Evolutionary conservation across 2,888 invertebrate genomes (phyloP), one percentile per base, ranked within the genome.

Genomic region (Athalia rosae): DNA sequence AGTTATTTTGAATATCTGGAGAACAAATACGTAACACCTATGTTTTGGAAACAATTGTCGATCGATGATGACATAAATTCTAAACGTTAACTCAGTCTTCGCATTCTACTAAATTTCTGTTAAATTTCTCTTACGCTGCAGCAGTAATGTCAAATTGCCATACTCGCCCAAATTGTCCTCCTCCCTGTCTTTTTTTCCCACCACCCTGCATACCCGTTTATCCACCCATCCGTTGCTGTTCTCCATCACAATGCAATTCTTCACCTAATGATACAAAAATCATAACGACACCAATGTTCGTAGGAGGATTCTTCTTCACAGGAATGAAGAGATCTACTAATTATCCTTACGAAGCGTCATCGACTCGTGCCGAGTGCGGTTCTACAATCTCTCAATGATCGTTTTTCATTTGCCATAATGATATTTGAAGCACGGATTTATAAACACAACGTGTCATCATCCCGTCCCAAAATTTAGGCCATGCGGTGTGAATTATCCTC

Each of bases 361-460:
- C 71, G 3, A 71, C 56, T 71, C 71, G 45, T n/a, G 71, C 71
- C 13, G 56, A 58, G 56, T 71, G 71, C 15, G 71, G 71, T 28
- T 71, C 71, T 45, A 58, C 50, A n/a, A 58, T 15, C 11, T 71
- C 43, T 8, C 45, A 58, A 69, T 71, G 8, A 71, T 8, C 62
- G 43, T 43, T 56, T 41, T 69, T 56, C 41, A 48, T 6, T 8
- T 61, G 41, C 11, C 8, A 28, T 28, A 69, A 50, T 66, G 48
- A 69, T 43, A 69, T 56, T 41, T 67, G 53, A 53, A 67, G n/a
- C 5, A 45, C 41, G 62, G 8, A 63, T 41, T 64, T 47, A 13
- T 64, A 47, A 64, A 64, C 64, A 64, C 28, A 28, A 28, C 45
- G 53, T 45, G 13, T 6, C 13, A n/a, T n/a, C 43, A 11, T 48